Conservation (phyloP, 2,888 invertebrate species). For the Elgonia sp. region DNA sequence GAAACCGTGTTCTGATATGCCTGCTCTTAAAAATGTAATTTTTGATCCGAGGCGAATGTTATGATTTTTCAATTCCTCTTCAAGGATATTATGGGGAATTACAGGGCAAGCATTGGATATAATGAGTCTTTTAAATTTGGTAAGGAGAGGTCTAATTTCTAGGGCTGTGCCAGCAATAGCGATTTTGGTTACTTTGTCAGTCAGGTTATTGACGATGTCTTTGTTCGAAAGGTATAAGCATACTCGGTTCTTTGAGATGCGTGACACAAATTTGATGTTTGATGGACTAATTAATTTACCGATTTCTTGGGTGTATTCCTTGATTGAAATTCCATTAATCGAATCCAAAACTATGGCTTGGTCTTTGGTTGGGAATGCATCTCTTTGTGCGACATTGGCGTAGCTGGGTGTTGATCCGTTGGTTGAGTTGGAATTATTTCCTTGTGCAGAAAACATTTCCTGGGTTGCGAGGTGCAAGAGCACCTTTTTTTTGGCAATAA, state of each 20-base stretch:
- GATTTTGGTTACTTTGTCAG: conserved; percentile 38
- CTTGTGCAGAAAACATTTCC: too few species aligned
- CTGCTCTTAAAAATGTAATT: too few species aligned
- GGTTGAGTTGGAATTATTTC: too few species aligned
- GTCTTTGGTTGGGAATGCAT: not conserved
- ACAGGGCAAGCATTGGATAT: conserved; percentile 76
- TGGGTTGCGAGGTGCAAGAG: too few species aligned
- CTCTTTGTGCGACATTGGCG: not conserved
- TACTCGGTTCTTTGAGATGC: conserved; percentile 44
- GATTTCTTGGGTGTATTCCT: not conserved
- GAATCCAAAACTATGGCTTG: not conserved
- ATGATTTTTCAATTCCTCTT: too few species aligned
- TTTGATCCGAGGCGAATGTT: too few species aligned
- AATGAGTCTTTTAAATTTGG: conserved; percentile 58
- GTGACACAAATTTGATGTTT: not conserved
- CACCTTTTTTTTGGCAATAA: too few species aligned
- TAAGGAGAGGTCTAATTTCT: conserved; percentile 62
- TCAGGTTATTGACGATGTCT: conserved; percentile 41
- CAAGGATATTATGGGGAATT: too few species aligned
- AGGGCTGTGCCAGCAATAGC: conserved; percentile 13
- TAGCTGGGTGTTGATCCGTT: conserved; percentile 4
- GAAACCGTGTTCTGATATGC: too few species aligned
- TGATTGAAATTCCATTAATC: not conserved
- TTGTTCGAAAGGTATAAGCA: conserved; percentile 49
- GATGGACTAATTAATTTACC: not conserved